These are phyloP conservation scores for Drosophila albomicans DNA, from an alignment of 1,140 invertebrate genomes.

Conservation along the genomic window DNA sequence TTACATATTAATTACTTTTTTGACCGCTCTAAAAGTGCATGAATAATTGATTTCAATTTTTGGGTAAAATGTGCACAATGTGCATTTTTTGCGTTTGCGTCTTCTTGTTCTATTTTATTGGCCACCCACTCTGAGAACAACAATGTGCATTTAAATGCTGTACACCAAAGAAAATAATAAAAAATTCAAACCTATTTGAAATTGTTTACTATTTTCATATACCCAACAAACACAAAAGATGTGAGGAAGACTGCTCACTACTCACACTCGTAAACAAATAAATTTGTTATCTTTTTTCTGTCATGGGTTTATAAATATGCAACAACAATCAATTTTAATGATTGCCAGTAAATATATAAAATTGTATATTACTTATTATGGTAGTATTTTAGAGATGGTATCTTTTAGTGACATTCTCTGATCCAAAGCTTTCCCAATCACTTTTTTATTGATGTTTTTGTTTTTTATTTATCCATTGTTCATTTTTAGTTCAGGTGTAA, in stretches of 20 bases:
- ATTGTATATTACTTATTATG: too few relatives aligned
- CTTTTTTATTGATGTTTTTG: slow-evolving; percentile 1
- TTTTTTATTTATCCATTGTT: slow-evolving; percentile 17
- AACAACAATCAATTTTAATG: too few relatives aligned
- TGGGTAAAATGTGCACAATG: slow-evolving; percentile 28
- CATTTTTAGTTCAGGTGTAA: slow-evolving; percentile 40
- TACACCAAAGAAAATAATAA: slow-evolving; percentile 37
- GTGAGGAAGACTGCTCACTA: background rate
- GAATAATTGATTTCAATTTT: slow-evolving; percentile 65
- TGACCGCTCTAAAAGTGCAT: slow-evolving; percentile 63
- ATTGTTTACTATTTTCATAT: slow-evolving; percentile 20
- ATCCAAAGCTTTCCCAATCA: background rate
- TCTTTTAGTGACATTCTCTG: background rate
- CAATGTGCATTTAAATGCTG: slow-evolving; percentile 54
- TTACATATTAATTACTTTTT: slow-evolving; percentile 70
- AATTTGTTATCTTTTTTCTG: too few relatives aligned
- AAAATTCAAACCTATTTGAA: slow-evolving; percentile 44
- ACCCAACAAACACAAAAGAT: background rate
- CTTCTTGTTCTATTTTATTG: slow-evolving; percentile 26
- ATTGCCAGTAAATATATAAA: too few relatives aligned
- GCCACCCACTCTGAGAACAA: background rate
- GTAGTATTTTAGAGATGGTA: background rate
- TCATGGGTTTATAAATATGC: too few relatives aligned
- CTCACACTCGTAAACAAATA: too few relatives aligned
- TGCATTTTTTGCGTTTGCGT: slow-evolving; percentile 32